Evolutionary conservation across 1,140 invertebrate species (phyloP).

Genomic region (Lepidostoma basale): DNA sequence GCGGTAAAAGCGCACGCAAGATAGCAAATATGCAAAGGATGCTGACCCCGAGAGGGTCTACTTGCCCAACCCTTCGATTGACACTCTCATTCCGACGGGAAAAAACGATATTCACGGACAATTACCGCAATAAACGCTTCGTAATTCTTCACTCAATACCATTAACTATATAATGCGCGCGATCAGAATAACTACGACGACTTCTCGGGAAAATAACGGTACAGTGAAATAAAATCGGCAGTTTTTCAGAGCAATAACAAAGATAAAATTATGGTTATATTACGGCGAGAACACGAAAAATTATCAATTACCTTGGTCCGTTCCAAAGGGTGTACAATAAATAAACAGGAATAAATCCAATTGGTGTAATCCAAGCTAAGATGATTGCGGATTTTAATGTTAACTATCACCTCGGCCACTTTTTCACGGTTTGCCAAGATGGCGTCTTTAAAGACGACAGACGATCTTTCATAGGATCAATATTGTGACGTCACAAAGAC

Average conservation of each 20-base stretch:
- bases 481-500: slow-evolving; percentile 62
- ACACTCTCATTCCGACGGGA: slow-evolving; percentile 5
- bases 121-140: neutral
- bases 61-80: slow-evolving; percentile 35
- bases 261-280: slow-evolving; percentile 27
- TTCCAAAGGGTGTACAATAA: slow-evolving; percentile 40
- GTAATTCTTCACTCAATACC: neutral
- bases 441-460: slow-evolving; percentile 61
- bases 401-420: slow-evolving; percentile 32
- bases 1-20: slow-evolving; percentile 4
- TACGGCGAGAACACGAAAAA: slow-evolving; percentile 16
- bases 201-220: slow-evolving; percentile 23
- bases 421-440: slow-evolving; percentile 48
- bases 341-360: slow-evolving; percentile 38
- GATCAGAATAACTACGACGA: neutral
- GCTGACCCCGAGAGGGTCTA: slow-evolving; percentile 29
- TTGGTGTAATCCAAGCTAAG: slow-evolving; percentile 22
- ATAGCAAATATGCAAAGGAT: slow-evolving; percentile 26
- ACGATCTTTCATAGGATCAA: slow-evolving; percentile 56
- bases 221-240: slow-evolving; percentile 29
- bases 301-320: slow-evolving; percentile 36
- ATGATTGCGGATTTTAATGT: slow-evolving; percentile 35
- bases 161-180: neutral
- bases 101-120: neutral
- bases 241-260: slow-evolving; percentile 33